Conservation (phyloP, 2,888 invertebrate genomes). For the Strigamia transsilvanica region DNA sequence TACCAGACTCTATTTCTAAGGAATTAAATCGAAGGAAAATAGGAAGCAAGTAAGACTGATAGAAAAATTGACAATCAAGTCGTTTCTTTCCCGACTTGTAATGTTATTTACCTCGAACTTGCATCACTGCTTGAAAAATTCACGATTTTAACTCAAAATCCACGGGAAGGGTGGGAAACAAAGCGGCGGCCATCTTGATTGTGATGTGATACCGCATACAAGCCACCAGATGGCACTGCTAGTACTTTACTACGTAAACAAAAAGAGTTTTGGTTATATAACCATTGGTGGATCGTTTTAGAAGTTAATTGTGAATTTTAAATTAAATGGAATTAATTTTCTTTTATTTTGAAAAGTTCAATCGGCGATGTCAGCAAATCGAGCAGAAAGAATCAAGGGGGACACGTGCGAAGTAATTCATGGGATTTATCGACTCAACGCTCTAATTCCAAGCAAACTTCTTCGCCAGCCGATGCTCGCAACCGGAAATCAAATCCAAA, state of each 20-base stretch:
- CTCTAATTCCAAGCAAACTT: conserved; percentile 23
- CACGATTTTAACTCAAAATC: no score
- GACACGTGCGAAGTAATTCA: conserved; percentile 4
- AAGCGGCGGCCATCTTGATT: no score
- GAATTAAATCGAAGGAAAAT: conserved; percentile 50
- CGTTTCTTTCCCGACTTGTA: background rate
- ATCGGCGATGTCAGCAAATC: background rate
- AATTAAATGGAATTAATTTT: background rate
- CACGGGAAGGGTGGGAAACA: no score
- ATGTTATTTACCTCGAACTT: background rate
- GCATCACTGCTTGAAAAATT: no score
- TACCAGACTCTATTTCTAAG: conserved; percentile 36
- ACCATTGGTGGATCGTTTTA: no score
- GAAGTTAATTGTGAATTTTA: background rate
- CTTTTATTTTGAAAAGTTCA: background rate
- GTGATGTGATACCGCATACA: no score
- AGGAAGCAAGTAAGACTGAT: background rate
- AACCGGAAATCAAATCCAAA: conserved; percentile 10
- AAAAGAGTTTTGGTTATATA: no score
- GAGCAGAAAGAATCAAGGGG: background rate
- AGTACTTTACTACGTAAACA: no score
- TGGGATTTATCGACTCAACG: conserved; percentile 19
- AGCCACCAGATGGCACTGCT: no score
- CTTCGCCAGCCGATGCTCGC: background rate
- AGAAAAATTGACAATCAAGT: background rate